Evolutionary conservation across 2,888 invertebrate species (phyloP).

Genomic region (Caenorhabditis wallacei): DNA sequence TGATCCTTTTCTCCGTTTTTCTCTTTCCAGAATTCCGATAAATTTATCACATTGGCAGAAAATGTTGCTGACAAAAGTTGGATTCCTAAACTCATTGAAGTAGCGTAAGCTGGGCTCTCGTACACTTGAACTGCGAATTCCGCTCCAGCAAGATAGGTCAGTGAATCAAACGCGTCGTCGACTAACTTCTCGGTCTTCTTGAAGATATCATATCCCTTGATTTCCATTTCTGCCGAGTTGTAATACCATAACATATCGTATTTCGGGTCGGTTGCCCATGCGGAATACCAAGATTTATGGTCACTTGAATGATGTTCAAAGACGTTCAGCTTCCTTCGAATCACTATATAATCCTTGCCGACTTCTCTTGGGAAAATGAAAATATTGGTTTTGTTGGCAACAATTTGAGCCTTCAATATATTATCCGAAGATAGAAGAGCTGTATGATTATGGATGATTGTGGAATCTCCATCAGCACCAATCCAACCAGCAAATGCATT

Average conservation of each 20-base stretch:
- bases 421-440: constrained; percentile 75
- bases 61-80: constrained; percentile 70
- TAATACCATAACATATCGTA: constrained; percentile 97
- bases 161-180: constrained; percentile 55
- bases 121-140: constrained; percentile 74
- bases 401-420: constrained; percentile 75
- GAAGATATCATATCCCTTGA: constrained; percentile 66
- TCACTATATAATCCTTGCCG: constrained; percentile 76
- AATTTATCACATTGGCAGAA: constrained; percentile 66
- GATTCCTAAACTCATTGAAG: constrained; percentile 70
- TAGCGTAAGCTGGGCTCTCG: constrained; percentile 53
- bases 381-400: constrained; percentile 73
- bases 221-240: constrained; percentile 78
- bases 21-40: constrained; percentile 66
- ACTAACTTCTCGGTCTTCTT: constrained; percentile 33
- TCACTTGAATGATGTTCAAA: constrained; percentile 74
- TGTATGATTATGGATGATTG: constrained; percentile 86
- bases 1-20: constrained; percentile 56
- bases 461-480: constrained; percentile 96
- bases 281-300: constrained; percentile 71
- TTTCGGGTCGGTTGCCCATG: constrained; percentile 88
- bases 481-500: constrained; percentile 93
- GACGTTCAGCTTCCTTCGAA: constrained; percentile 68
- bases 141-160: constrained; percentile 68
- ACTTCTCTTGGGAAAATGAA: constrained; percentile 76